Base-by-base conservation (phyloP, 2,888 invertebrate genomes). In the Xestia sexstrigata region DNA sequence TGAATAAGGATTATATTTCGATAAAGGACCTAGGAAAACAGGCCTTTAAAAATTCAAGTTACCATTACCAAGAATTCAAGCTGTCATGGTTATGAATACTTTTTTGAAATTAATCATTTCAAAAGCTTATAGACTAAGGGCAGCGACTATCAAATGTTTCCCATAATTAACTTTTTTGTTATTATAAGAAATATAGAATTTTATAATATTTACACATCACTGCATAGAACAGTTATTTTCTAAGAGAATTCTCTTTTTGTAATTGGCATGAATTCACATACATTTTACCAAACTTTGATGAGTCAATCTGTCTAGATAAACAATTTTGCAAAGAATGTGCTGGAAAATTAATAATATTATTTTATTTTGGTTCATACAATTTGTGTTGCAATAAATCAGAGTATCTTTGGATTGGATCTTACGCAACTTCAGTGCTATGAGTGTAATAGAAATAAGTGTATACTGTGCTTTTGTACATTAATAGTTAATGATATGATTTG, bases 401-500 rank as follows among this genome's bases (percentile, higher is more conserved):
- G 49, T 76, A 78, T 70, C 69, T 86, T 82, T 70, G 45, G 74
- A 85, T 81, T 85, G 66, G 67, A 79, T 76, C 74, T 79, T 77
- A 79, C 60, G 69, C 81, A 81, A 80, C 70, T 79, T 81, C 81
- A 87, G 83, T 87, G 83, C 81, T 87, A 86, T 76, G 81, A 84
- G 77, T 89, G 69, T 83, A 89, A 89, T 84, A 87, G 89, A 89
- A 87, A 82, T 90, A 90, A 90, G 90, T 88, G 87, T 92, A 35
- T 2, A 90, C 89, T 90, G 88, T 92, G 91, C 91, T 91, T 91
- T 90, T 90, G 92, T 93, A 92, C 91, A 92, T 91, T 90, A 90
- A 89, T 85, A 83, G 77, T 63, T 85, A 87, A 87, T 82, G 76
- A 81, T 89, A 84, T 88, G 76, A 88, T 89, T 88, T 88, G 91